Percentiles rank a stretch among this genome's conserved stretches.
phyloP scores from a whole-genome alignment of 2,888 invertebrate species.

The Nephrotoma flavescens region DNA sequence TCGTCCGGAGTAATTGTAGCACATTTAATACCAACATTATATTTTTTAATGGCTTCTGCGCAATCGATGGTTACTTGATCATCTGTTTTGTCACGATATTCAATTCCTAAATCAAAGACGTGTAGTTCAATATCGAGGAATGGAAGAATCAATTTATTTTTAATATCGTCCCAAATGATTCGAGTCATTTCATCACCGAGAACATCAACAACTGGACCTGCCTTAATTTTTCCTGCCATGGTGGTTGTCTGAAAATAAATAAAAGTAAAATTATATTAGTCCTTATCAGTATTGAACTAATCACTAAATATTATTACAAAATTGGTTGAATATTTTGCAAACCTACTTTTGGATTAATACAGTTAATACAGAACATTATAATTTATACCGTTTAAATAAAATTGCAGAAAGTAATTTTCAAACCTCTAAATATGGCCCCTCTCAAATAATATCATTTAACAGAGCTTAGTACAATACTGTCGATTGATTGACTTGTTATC shows the following conservation, averaged over 20 bases:
- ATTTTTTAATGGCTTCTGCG: constrained; percentile 90
- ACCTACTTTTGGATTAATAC: no score
- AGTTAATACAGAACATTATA: no score
- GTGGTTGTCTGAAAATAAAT: constrained; percentile 10
- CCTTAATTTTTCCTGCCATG: constrained; percentile 47
- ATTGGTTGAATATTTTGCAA: no score
- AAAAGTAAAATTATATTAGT: neutral
- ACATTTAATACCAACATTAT: constrained; percentile 97
- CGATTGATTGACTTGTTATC: neutral
- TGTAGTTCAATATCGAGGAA: constrained; percentile 91
- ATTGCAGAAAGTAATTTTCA: no score
- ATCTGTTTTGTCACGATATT: constrained; percentile 83
- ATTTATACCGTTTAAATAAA: no score
- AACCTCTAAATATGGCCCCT: no score
- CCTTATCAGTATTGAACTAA: no score
- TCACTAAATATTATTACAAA: no score
- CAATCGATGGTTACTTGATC: constrained; percentile 95
- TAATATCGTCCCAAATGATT: constrained; percentile 97
- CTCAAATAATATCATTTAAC: neutral
- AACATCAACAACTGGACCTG: constrained; percentile 81
- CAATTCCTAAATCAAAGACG: constrained; percentile 87
- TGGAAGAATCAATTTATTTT: constrained; percentile 90
- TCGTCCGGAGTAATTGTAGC: constrained; percentile 98
- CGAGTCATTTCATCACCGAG: constrained; percentile 95
- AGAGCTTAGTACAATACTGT: neutral